Conservation (phyloP, 2,888 invertebrate species). For the Coelinius sp. region DNA sequence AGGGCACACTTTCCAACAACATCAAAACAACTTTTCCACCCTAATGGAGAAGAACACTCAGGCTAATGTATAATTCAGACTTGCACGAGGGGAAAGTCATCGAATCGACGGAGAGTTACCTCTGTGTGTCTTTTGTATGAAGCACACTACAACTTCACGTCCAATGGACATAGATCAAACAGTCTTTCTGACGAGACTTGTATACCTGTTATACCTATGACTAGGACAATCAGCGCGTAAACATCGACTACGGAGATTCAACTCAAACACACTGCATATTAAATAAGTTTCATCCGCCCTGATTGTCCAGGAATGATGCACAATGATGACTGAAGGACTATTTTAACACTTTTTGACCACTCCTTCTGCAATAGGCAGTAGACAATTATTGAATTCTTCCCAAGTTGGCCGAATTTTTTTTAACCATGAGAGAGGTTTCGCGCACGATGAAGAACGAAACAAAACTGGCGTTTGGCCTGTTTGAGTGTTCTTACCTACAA, state of each 20-base stretch:
- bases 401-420: not conserved
- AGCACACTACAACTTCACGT: not conserved
- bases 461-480: constrained; percentile 54
- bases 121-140: constrained; percentile 11
- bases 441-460: constrained; percentile 50
- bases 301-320: not conserved
- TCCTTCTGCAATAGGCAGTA: not conserved
- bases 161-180: constrained; percentile 21
- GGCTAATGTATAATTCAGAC: constrained; percentile 26
- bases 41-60: constrained; percentile 3
- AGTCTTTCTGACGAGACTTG: not conserved
- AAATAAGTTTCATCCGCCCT: not conserved
- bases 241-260: not conserved
- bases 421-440: constrained; percentile 7
- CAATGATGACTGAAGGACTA: not conserved
- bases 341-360: not conserved
- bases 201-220: not conserved
- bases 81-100: constrained; percentile 7
- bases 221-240: not conserved
- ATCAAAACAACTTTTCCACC: not conserved
- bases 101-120: constrained; percentile 4
- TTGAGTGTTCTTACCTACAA: constrained; percentile 47
- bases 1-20: not conserved
- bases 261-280: not conserved
- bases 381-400: not conserved